Conservation (phyloP, 2,888 invertebrate genomes). For the Aspidiotus rigidus region DNA sequence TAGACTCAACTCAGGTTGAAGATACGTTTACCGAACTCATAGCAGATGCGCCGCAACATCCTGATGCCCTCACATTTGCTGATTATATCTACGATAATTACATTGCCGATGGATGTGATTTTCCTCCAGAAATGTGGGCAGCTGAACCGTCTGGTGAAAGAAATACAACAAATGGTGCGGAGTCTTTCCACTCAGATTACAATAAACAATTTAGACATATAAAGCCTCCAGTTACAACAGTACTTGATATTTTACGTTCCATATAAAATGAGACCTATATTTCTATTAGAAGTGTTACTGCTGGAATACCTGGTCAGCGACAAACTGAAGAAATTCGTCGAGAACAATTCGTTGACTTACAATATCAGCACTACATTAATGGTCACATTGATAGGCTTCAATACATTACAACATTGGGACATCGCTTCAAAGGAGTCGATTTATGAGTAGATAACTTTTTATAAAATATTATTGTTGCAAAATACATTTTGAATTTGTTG, state of each 20-base stretch:
- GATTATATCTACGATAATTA: background rate
- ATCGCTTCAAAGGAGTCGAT: background rate
- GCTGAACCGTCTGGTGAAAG: background rate
- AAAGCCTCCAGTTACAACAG: background rate
- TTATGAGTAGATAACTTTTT: too few relatives aligned
- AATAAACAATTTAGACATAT: background rate
- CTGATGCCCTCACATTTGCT: background rate
- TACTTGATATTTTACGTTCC: background rate
- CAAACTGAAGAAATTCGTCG: background rate
- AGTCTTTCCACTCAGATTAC: background rate
- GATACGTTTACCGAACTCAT: background rate
- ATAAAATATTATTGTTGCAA: too few relatives aligned
- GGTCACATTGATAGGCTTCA: background rate
- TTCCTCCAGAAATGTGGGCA: background rate
- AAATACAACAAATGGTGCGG: background rate
- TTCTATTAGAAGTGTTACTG: background rate
- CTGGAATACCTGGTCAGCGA: background rate
- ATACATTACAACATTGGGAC: background rate
- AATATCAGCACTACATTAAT: background rate
- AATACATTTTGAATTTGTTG: too few relatives aligned
- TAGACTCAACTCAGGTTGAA: background rate
- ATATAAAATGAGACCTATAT: background rate
- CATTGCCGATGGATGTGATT: background rate
- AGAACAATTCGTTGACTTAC: background rate
- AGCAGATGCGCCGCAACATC: background rate